Percentiles rank a stretch among this genome's conserved stretches.
phyloP scores from a whole-genome alignment of 1,140 invertebrate species.

The Zaprionus taronus region DNA sequence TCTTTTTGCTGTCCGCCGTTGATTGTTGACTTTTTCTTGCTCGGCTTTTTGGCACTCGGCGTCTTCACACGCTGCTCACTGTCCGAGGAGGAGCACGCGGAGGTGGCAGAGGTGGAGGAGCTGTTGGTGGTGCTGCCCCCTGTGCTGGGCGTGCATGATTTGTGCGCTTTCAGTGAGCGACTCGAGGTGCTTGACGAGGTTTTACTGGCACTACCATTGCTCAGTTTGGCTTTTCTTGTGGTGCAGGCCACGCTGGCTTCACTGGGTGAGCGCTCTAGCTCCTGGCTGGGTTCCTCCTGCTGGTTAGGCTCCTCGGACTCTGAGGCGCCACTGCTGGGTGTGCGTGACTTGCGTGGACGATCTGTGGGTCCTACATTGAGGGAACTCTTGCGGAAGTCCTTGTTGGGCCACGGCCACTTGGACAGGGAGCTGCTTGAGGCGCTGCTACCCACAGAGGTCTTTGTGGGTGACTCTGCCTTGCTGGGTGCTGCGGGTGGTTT shows the following conservation, averaged over 20 bases:
- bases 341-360: slow-evolving; percentile 78
- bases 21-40: slow-evolving; percentile 63
- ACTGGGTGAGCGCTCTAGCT: slow-evolving; percentile 81
- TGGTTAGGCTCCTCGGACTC: slow-evolving; percentile 66
- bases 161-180: slow-evolving; percentile 57
- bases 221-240: slow-evolving; percentile 42
- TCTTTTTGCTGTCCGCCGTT: slow-evolving; percentile 43
- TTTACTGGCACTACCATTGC: slow-evolving; percentile 53
- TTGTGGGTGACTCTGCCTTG: slow-evolving; percentile 82
- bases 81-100: slow-evolving; percentile 55
- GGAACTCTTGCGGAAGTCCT: slow-evolving; percentile 91
- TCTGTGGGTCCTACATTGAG: slow-evolving; percentile 88
- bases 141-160: slow-evolving; percentile 62
- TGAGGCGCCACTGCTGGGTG: slow-evolving; percentile 71
- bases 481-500: slow-evolving; percentile 86
- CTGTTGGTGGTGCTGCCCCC: slow-evolving; percentile 28
- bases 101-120: slow-evolving; percentile 27
- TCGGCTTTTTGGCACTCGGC: slow-evolving; percentile 48
- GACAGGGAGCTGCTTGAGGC: slow-evolving; percentile 68
- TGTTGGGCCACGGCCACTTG: slow-evolving; percentile 87
- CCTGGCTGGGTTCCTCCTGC: not conserved
- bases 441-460: slow-evolving; percentile 55
- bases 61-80: slow-evolving; percentile 60
- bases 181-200: not conserved
- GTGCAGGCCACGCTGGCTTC: slow-evolving; percentile 60